A percentile compares a stretch with the other conserved stretches of the same genome.
phyloP scores from a whole-genome alignment of 1,140 invertebrate species.

The Drosophila lacteicornis region DNA sequence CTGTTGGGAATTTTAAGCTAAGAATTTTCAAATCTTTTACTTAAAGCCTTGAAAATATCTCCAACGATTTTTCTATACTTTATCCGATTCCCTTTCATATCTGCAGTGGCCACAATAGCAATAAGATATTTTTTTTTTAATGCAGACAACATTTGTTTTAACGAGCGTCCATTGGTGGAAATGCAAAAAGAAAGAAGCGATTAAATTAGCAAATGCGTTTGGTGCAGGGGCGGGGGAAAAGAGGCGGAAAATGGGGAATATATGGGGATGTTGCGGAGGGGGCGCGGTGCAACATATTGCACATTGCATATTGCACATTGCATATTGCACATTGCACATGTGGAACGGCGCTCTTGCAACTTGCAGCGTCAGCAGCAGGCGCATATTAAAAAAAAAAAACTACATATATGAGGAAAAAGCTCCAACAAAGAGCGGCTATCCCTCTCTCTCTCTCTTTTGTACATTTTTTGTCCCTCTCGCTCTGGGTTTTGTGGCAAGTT shows the following conservation, averaged over 20 bases:
- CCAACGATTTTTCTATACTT: background rate
- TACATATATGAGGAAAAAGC: conserved; percentile 39
- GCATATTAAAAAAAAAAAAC: conserved; percentile 66
- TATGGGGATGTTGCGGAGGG: background rate
- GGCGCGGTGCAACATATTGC: conserved; percentile 39
- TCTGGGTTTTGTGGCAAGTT: conserved; percentile 66
- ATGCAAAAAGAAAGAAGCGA: conserved; percentile 34
- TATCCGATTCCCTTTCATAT: background rate
- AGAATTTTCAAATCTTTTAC: background rate
- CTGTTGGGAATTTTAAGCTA: background rate
- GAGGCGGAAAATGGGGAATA: background rate
- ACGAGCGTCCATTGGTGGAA: conserved; percentile 56
- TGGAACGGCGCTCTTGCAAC: conserved; percentile 61
- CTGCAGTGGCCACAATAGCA: conserved; percentile 36
- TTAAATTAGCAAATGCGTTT: conserved; percentile 75
- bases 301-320: conserved; percentile 54
- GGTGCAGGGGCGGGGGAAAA: background rate
- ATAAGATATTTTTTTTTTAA: conserved; percentile 56
- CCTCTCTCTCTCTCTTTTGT: conserved; percentile 15
- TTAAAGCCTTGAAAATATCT: background rate
- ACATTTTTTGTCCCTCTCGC: conserved; percentile 16
- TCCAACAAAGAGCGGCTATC: conserved; percentile 56
- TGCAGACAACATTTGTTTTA: conserved; percentile 63
- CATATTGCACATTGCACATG: conserved; percentile 73
- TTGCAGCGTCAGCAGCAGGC: conserved; percentile 76